Base-by-base conservation (phyloP, 1,140 invertebrate genomes). In the Sycophaga agraensis region DNA sequence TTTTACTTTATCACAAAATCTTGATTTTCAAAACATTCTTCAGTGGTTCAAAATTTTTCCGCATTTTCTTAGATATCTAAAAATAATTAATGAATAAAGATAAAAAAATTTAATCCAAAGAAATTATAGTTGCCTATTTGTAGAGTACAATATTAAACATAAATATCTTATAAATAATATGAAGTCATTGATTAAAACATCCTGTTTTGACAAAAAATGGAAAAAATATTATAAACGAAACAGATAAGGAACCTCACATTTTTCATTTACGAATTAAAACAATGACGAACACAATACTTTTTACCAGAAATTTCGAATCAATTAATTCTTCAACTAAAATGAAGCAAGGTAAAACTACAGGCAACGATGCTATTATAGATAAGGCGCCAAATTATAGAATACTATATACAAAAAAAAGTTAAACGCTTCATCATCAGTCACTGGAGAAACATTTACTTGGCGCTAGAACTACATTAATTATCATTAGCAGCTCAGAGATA, bases 121-220 rank as follows among this genome's bases (percentile, higher is more conserved):
- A 45, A 39, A 16, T 26, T n/a, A n/a, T n/a, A n/a, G n/a, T n/a
- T 51, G 16, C n/a, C 16, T 35, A 22, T 57, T 43, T 16, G 17
- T 35, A 26, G 48, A 60, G 51, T 45, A 53, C 24, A 34, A 35
- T 8, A 45, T 53, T n/a, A 17, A 45, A 46, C 51, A 59, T 59
- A 59, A 59, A 59, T 59, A 59, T 37, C 24, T 59, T 59, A 59
- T 42, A 39, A 59, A 40, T 31, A 59, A 35, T 42, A 49, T 26
- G 11, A 31, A 28, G 56, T 59, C 46, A 42, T 40, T 31, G 21
- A n/a, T 49, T 49, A 59, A 50, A 59, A 59, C 16, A 42, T 39
- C 11, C 39, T 24, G 9, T 28, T 58, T 56, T 14, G 3, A 48
- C 4, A 8, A 57, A 57, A 14, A n/a, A n/a, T 11, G 22, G 42